Percentiles rank a stretch among this genome's conserved stretches.
These are phyloP conservation scores for Brachypalpus laphriformis DNA, from an alignment of 2,888 invertebrate species.

Conservation along the genomic window DNA sequence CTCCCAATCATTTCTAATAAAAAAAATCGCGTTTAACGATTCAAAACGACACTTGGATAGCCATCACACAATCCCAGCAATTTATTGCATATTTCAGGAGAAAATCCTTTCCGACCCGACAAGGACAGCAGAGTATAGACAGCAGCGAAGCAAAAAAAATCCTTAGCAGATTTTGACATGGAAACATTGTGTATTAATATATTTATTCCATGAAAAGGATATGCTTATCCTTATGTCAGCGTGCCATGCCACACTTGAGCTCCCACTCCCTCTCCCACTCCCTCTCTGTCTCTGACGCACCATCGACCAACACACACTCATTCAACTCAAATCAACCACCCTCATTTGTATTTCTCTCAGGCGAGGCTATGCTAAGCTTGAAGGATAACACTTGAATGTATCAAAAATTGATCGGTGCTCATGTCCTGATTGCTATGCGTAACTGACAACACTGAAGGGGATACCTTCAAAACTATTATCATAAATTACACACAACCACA, in stretches of 20 bases:
- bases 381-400: conserved; percentile 73
- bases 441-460: conserved; percentile 71
- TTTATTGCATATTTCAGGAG: conserved; percentile 70
- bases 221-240: conserved; percentile 66
- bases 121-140: conserved; percentile 16
- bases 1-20: conserved; percentile 46
- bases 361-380: conserved; percentile 60
- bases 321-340: conserved; percentile 34
- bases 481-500: conserved; percentile 70
- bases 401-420: conserved; percentile 74
- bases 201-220: conserved; percentile 73
- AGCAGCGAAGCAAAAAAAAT: conserved; percentile 7
- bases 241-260: conserved; percentile 27
- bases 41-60: conserved; percentile 69
- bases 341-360: conserved; percentile 74
- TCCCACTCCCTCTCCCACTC: neutral
- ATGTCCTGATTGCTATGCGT: conserved; percentile 73
- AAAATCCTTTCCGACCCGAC: conserved; percentile 62
- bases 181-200: conserved; percentile 72
- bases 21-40: conserved; percentile 66
- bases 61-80: conserved; percentile 70
- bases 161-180: conserved; percentile 71
- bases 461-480: conserved; percentile 72
- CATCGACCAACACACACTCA: neutral
- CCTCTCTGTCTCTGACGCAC: neutral